Percentiles rank a stretch among this genome's conserved stretches.
Evolutionary conservation across 1,140 invertebrate species (phyloP).

Genomic region (Oedothorax gibbosus): DNA sequence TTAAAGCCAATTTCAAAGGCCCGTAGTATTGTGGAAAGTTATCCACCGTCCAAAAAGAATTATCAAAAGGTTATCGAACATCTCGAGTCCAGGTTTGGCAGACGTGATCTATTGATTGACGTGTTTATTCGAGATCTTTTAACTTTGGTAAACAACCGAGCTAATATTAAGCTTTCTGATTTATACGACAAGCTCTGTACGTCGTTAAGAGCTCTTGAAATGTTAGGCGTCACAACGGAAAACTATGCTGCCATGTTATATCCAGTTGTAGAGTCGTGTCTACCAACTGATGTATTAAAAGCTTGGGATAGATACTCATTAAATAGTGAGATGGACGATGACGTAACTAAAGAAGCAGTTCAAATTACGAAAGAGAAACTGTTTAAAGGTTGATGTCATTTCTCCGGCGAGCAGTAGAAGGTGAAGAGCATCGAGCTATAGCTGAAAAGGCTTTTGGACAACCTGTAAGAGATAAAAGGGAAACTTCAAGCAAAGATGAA

Average conservation of each 20-base stretch:
- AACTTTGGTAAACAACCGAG: neutral
- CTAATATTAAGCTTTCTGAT: neutral
- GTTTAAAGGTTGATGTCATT: conserved; percentile 19
- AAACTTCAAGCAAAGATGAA: neutral
- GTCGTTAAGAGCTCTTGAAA: conserved; percentile 39
- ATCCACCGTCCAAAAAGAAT: conserved; percentile 39
- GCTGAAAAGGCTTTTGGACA: neutral
- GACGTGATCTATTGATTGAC: conserved; percentile 9
- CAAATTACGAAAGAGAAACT: neutral
- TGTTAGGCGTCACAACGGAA: neutral
- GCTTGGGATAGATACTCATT: conserved; percentile 9
- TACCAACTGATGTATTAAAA: conserved; percentile 10
- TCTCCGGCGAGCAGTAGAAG: neutral
- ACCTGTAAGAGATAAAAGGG: neutral
- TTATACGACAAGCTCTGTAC: neutral
- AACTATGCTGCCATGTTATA: conserved; percentile 28
- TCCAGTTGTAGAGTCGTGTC: conserved; percentile 20
- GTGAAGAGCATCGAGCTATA: conserved; percentile 25
- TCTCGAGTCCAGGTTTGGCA: conserved; percentile 9
- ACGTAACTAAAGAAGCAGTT: neutral
- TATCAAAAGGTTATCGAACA: conserved; percentile 26
- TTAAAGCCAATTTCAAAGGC: conserved; percentile 19
- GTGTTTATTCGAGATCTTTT: conserved; percentile 13
- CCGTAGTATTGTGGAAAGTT: conserved; percentile 14
- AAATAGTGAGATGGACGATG: neutral